Base-by-base conservation (phyloP, 2,113 vertebrate genomes). In the Setophaga petechia region DNA sequence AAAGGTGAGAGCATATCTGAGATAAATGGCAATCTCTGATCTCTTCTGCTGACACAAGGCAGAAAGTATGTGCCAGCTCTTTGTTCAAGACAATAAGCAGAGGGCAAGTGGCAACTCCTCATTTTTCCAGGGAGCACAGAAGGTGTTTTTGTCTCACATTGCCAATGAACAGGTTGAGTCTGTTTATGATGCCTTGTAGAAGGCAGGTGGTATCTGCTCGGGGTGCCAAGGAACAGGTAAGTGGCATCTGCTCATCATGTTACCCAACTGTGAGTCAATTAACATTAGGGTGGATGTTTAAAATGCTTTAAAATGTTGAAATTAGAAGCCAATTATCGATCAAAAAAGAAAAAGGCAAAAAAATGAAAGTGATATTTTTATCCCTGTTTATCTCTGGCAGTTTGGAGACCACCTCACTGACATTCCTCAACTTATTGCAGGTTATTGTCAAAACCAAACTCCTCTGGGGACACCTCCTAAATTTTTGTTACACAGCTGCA, bases 161-260 rank as follows among this genome's bases (percentile, higher is more conserved):
- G 76, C 77, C 93, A 96, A 78, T 3, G 25, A 92, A 67, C 80
- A 92, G 67, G 76, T 86, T 94, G 88, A 88, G 72, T 75, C 84
- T 81, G 83, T 68, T 90, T 63, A 71, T 74, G 89, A 54, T 46
- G 54, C 52, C 63, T 71, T 37, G 30, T 61, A 92, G 61, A 90
- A 92, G 62, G 86, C 83, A 91, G 57, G 61, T 81, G 76, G 39
- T 63, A 81, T 63, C 75, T 74, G 35, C 57, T 90, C 0, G 0
- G 37, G 19, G 16, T 87, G 83, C 86, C 86, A 94, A 66, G 55
- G 68, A 92, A 58, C 46, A 88, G 72, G 83, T 95, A 94, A 90
- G 68, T 75, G 76, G 47, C 79, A 84, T 86, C 61, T 90, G 86
- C 59, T 95, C 75, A 69, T 95, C 67, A 49, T 66, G 12, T 18